phyloP scores from a whole-genome alignment of 2,797 vertebrate genomes.

The Micropoecilia bifurca region DNA sequence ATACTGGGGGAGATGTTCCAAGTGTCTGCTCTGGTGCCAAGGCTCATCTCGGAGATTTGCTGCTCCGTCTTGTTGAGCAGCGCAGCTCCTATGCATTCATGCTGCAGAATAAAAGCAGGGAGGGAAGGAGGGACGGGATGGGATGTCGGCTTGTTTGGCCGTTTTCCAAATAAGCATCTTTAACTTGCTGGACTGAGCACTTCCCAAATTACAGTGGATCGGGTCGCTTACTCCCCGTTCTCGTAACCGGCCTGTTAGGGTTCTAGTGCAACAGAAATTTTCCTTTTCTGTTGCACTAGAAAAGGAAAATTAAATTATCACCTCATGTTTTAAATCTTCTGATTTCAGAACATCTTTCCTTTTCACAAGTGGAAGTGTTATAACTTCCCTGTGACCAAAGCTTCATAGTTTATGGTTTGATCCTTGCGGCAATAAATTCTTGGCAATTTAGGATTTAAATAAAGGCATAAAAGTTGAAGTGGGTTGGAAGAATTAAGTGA shows the following conservation, averaged over 20 bases:
- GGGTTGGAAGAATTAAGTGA: conserved; percentile 1
- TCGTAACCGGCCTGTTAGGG: neutral
- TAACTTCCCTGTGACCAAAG: conserved; percentile 24
- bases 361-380: neutral
- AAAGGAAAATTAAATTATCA: neutral
- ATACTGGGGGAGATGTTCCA: conserved; percentile 36
- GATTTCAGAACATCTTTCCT: neutral
- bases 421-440: conserved; percentile 22
- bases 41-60: conserved; percentile 60
- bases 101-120: conserved; percentile 13
- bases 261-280: too few relatives aligned
- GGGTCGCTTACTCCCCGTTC: neutral
- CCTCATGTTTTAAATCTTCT: neutral
- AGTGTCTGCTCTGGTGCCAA: conserved; percentile 51
- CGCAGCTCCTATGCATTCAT: conserved; percentile 27
- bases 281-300: neutral
- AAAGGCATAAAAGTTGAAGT: conserved; percentile 25
- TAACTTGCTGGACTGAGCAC: neutral
- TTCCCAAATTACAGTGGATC: neutral
- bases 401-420: conserved; percentile 28
- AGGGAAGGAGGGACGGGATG: neutral
- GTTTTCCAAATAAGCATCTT: neutral
- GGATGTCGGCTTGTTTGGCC: conserved; percentile 3
- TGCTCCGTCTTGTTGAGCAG: conserved; percentile 28
- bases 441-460: conserved; percentile 31